A percentile compares a stretch with the other conserved stretches of the same genome.
These are phyloP conservation scores for Palaemon carinicauda DNA, from an alignment of 1,140 invertebrate species.

Conservation along the genomic window DNA sequence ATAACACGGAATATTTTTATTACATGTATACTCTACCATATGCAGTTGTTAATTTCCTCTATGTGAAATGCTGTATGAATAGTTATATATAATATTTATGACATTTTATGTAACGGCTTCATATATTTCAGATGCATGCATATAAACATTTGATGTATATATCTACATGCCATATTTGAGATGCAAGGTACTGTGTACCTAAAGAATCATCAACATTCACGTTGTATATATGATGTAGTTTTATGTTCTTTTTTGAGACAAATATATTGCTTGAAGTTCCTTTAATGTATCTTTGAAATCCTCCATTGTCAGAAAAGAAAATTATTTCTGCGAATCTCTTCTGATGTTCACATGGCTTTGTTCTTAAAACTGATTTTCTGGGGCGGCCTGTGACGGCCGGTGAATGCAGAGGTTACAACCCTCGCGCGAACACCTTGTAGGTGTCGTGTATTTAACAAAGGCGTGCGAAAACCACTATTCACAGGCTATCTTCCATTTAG, in stretches of 20 bases:
- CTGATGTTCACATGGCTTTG: no score
- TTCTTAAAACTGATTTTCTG: no score
- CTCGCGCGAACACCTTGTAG: neutral
- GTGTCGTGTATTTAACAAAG: no score
- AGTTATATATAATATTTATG: constrained; percentile 28
- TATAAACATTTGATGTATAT: constrained; percentile 55
- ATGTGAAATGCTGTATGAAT: neutral
- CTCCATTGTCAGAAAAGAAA: no score
- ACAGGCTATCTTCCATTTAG: no score
- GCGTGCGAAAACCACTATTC: no score
- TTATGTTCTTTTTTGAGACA: neutral
- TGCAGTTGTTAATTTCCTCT: neutral
- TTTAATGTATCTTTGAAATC: neutral
- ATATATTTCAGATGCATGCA: constrained; percentile 37
- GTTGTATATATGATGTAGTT: constrained; percentile 31
- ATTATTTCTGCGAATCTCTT: no score
- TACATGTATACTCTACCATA: constrained; percentile 13
- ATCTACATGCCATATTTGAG: constrained; percentile 55
- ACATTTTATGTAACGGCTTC: constrained; percentile 40
- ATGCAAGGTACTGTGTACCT: constrained; percentile 53
- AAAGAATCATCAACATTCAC: constrained; percentile 51
- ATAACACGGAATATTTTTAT: neutral
- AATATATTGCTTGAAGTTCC: neutral
- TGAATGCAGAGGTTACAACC: no score
- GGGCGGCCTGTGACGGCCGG: no score